Evolutionary conservation across 2,888 invertebrate genomes (phyloP).

Genomic region (Lepidochrysops patricia): DNA sequence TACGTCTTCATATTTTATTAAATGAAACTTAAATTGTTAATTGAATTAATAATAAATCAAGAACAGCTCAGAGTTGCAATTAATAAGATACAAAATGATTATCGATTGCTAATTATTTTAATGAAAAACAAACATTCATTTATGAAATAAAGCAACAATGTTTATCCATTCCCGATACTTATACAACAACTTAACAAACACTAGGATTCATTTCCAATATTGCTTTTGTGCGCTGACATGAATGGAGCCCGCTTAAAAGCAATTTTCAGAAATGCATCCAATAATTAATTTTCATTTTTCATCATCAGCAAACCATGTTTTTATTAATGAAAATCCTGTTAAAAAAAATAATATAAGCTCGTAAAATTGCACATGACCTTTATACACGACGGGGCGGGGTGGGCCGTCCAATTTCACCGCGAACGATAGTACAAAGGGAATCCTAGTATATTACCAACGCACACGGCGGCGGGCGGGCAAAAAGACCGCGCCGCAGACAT

Average conservation of each 20-base stretch:
- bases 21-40: no score
- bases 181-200: slow-evolving; percentile 59
- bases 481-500: no score
- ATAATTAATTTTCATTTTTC: slow-evolving; percentile 23
- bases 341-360: no score
- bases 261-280: slow-evolving; percentile 19
- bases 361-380: no score
- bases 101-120: background rate
- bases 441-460: no score
- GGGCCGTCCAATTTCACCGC: no score
- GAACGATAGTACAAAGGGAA: no score
- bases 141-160: slow-evolving; percentile 8
- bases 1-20: no score
- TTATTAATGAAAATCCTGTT: background rate
- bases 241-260: slow-evolving; percentile 47
- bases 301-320: slow-evolving; percentile 23
- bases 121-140: background rate
- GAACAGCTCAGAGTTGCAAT: no score
- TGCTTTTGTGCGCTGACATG: slow-evolving; percentile 59
- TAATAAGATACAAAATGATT: background rate
- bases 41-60: no score
- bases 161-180: slow-evolving; percentile 38
- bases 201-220: slow-evolving; percentile 58
- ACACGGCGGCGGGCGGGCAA: no score
- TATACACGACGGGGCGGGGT: no score